Percentiles rank a stretch among this genome's conserved stretches.
Evolutionary conservation across 1,140 invertebrate species (phyloP).

Genomic region (Zaprionus taronus): DNA sequence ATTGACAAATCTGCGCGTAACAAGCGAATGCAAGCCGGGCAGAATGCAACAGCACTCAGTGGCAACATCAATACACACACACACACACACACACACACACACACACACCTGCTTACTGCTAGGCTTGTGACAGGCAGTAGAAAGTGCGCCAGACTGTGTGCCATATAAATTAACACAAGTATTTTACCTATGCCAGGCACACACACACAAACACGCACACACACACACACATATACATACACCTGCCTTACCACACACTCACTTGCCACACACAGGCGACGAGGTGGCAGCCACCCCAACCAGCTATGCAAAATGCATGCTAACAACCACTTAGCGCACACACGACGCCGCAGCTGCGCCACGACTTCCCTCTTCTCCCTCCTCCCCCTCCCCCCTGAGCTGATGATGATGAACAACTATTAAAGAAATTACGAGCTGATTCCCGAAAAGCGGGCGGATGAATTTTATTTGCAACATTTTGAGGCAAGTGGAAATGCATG

Average conservation of each 20-base stretch:
- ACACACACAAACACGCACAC: slow-evolving; percentile 28
- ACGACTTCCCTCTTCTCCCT: background rate
- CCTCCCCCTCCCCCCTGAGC: background rate
- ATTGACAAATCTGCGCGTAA: slow-evolving; percentile 76
- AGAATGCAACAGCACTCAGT: slow-evolving; percentile 49
- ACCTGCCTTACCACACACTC: slow-evolving; percentile 1
- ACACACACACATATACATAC: slow-evolving; percentile 21
- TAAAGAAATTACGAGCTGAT: slow-evolving; percentile 77
- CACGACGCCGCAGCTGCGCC: slow-evolving; percentile 17
- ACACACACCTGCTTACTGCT: background rate
- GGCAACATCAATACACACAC: slow-evolving; percentile 21
- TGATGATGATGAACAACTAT: slow-evolving; percentile 58
- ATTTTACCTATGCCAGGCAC: slow-evolving; percentile 64
- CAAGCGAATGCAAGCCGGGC: slow-evolving; percentile 62
- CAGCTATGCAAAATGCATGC: slow-evolving; percentile 68
- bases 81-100: slow-evolving; percentile 9
- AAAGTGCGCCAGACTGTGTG: slow-evolving; percentile 53
- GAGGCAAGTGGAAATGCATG: slow-evolving; percentile 73
- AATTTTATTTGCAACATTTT: slow-evolving; percentile 79
- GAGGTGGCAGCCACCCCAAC: background rate
- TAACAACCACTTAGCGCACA: slow-evolving; percentile 75
- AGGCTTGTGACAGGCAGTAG: background rate
- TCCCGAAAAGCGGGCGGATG: slow-evolving; percentile 44
- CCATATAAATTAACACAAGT: slow-evolving; percentile 77
- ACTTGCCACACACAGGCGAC: background rate